Evolutionary conservation across 1,140 invertebrate genomes (phyloP).

Genomic region (Aleiodes sp.): DNA sequence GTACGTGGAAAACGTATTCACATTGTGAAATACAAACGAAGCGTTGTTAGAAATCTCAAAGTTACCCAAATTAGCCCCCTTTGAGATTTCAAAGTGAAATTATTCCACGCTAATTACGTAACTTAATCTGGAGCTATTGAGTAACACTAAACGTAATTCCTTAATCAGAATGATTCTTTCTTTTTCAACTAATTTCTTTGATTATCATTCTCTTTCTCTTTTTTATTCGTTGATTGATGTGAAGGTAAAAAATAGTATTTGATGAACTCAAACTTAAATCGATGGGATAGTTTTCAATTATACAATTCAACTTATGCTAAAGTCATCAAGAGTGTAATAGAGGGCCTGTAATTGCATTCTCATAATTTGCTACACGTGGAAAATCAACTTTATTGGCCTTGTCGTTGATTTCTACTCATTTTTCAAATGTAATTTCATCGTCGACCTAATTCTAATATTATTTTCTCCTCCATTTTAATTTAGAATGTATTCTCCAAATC

Average conservation of each 20-base stretch:
- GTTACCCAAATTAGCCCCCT: no score
- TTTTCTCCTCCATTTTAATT: not conserved
- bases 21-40: no score
- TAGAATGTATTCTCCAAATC: not conserved
- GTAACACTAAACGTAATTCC: no score
- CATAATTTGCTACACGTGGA: not conserved
- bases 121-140: no score
- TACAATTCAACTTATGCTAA: not conserved
- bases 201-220: not conserved
- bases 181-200: no score
- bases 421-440: not conserved
- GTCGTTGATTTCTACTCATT: not conserved
- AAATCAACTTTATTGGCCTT: slow-evolving; percentile 3
- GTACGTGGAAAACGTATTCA: no score
- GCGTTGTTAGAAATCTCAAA: no score
- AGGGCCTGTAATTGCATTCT: not conserved
- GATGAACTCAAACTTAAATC: not conserved
- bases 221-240: not conserved
- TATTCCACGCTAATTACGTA: no score
- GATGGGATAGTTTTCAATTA: not conserved
- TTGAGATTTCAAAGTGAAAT: no score
- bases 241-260: no score
- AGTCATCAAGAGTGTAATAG: not conserved
- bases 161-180: no score
- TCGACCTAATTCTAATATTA: no score